These are phyloP conservation scores for Polypedilum pembai DNA, from an alignment of 1,140 invertebrate genomes.

Conservation along the genomic window DNA sequence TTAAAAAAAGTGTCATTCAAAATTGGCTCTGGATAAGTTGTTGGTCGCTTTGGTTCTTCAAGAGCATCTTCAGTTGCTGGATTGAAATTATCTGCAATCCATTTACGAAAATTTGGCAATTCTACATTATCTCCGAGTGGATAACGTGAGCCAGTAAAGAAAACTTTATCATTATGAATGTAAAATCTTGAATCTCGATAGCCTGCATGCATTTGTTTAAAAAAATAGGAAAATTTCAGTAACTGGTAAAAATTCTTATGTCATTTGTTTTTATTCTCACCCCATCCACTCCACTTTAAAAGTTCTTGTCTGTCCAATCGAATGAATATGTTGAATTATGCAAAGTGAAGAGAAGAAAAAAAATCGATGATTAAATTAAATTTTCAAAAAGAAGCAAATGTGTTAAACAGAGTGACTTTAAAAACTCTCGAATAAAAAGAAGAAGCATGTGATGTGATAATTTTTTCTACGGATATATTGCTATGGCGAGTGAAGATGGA, in stretches of 20 bases:
- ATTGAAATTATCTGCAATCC: conserved; percentile 68
- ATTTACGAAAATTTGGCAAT: conserved; percentile 73
- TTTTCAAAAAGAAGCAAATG: no score
- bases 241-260: conserved; percentile 44
- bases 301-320: conserved; percentile 60
- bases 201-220: conserved; percentile 33
- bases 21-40: conserved; percentile 51
- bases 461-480: no score
- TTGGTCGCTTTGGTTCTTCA: conserved; percentile 45
- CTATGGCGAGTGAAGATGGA: no score
- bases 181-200: conserved; percentile 39
- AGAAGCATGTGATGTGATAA: no score
- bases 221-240: conserved; percentile 56
- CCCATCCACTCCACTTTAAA: conserved; percentile 98
- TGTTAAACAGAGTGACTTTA: no score
- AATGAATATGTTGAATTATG: no score
- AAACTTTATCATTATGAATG: conserved; percentile 27
- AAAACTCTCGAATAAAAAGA: no score
- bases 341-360: no score
- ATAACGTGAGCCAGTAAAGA: conserved; percentile 47
- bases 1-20: conserved; percentile 53
- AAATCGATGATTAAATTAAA: no score
- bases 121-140: conserved; percentile 62
- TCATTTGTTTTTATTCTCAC: conserved; percentile 78
- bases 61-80: conserved; percentile 49